A percentile compares a stretch with the other conserved stretches of the same genome.
These are phyloP conservation scores for Strigops habroptila DNA, from an alignment of 2,113 vertebrate genomes.

Conservation along the genomic window DNA sequence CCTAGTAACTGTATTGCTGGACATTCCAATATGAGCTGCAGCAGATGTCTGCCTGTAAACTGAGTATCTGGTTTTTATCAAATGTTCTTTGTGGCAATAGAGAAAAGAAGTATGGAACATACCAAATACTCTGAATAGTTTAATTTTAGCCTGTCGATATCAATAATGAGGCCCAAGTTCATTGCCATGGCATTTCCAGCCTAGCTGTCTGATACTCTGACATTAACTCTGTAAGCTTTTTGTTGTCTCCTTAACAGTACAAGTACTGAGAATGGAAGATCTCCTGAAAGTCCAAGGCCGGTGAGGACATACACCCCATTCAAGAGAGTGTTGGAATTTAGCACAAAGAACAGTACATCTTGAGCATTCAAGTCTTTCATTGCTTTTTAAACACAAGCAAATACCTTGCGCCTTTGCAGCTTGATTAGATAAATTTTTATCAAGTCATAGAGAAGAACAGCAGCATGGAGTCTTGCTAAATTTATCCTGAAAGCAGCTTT, in stretches of 20 bases:
- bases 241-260: conserved; percentile 44
- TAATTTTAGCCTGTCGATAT: neutral
- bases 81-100: neutral
- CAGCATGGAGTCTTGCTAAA: conserved; percentile 24
- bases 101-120: neutral
- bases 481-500: neutral
- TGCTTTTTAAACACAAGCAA: neutral
- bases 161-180: neutral
- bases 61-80: neutral
- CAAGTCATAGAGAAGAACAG: neutral
- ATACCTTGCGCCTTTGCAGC: neutral
- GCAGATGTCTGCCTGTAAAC: neutral
- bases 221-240: neutral
- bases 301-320: conserved; percentile 80
- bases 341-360: conserved; percentile 60
- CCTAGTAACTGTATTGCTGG: neutral
- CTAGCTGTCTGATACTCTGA: neutral
- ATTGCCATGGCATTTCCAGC: neutral
- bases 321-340: conserved; percentile 86
- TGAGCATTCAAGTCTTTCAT: neutral
- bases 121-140: neutral
- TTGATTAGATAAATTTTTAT: conserved; percentile 11
- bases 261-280: neutral
- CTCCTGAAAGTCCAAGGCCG: conserved; percentile 40
- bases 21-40: neutral